Evolutionary conservation across 2,888 invertebrate genomes (phyloP), one percentile per base, ranked within the genome.

Genomic region (Cantharis lateralis): DNA sequence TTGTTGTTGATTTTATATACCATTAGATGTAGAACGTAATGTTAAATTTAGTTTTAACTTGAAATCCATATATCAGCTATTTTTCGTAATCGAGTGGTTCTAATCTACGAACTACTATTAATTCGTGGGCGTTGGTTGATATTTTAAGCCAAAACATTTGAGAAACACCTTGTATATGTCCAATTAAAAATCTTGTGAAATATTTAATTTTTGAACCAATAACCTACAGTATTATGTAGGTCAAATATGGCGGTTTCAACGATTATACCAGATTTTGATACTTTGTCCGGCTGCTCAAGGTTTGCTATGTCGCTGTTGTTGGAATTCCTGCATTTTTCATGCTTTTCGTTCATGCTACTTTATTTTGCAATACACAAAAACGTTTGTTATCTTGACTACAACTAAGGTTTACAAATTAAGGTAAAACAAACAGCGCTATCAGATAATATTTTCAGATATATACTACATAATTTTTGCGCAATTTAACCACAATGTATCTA

Each of bases 401-500:
- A 13, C 48, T 48, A 48, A 48, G 48, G n/a, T 48, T 48, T 48
- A 48, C 48, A 0, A 48, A 48, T 48, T 48, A 48, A 48, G 48
- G 48, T 48, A 48, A 48, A 48, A 48, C 48, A 48, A 48, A 48
- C n/a, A 48, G n/a, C 48, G n/a, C 48, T 48, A 48, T 48, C 48
- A 48, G n/a, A 48, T 48, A 48, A 48, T 48, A 48, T n/a, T n/a
- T 48, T 48, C 62, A 16, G 15, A 15, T 18, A 64, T 18, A 18
- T n/a, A 3, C 3, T 18, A 64, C 20, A 64, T 18, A 18, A 66
- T 13, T 20, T 66, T 66, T 66, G 18, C 74, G 69, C 62, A 74
- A 74, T 74, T 32, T 74, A 70, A 32, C 26, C 28, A 74, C 64
- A 74, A 70, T 74, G 48, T n/a, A n/a, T 48, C n/a, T n/a, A 48